Base-by-base conservation (phyloP, 2,113 vertebrate genomes). In the Catharus minimus region DNA sequence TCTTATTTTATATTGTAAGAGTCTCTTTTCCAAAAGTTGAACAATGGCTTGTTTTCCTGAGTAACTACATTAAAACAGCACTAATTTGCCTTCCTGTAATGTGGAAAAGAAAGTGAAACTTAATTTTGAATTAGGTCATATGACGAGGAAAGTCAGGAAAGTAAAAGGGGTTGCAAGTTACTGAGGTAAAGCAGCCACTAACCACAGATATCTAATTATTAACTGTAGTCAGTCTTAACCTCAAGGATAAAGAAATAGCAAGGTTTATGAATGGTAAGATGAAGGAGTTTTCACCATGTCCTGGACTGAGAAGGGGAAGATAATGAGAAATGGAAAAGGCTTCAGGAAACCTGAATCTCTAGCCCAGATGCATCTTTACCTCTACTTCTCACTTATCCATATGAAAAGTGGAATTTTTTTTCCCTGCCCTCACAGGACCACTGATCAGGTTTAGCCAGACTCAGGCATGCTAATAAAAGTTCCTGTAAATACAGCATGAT, bases 81-180 rank as follows among this genome's bases (percentile, higher is more conserved):
- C 26, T 52, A 4, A 26, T 58, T 65, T 79, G 28, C 17, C 19
- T 72, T 92, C 22, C 47, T 52, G 43, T 84, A 90, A 84, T 28
- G 79, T 38, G 56, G 74, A 95, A 94, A 69, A 87, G 83, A 95
- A 93, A 93, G 71, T 62, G 84, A 95, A 95, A 94, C 66, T 86
- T 50, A 15, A 30, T 90, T 95, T 90, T 66, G 10, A 84, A 75
- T 67, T 52, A 79, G 82, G 71, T 87, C 71, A 73, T 39, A 18
- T 80, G 90, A 72, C 8, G 5, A 53, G 55, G 16, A 92, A 92
- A 79, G 46, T 89, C 85, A 11, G 18, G 74, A 84, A 78, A 84
- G 69, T 65, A 61, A 72, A 90, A 90, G 18, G 14, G 38, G 72
- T 55, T 93, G 19, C 23, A 68, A 24, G 50, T 72, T 65, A 23